These are phyloP conservation scores for Scophthalmus maximus DNA, from an alignment of 2,113 vertebrate genomes.

Conservation along the genomic window DNA sequence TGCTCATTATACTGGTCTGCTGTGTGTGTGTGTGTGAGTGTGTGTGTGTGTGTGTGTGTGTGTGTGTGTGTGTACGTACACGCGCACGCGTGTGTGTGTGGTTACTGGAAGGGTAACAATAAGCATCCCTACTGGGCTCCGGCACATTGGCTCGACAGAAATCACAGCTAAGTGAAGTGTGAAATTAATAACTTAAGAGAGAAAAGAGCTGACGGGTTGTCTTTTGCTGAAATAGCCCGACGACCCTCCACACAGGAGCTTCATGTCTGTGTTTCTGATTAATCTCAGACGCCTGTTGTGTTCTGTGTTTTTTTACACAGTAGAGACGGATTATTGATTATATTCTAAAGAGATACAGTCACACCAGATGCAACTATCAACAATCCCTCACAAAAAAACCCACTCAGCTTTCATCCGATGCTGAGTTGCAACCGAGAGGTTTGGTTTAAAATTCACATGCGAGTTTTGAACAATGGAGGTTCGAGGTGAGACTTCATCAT, in stretches of 20 bases:
- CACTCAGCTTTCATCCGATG: too few relatives aligned
- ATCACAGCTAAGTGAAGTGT: slow-evolving; percentile 46
- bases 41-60: neutral
- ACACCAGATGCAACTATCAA: too few relatives aligned
- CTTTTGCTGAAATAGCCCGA: neutral
- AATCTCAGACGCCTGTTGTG: too few relatives aligned
- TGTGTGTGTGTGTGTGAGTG: neutral
- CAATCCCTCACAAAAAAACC: too few relatives aligned
- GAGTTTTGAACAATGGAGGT: too few relatives aligned
- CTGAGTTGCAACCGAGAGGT: too few relatives aligned
- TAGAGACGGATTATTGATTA: too few relatives aligned
- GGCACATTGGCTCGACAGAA: slow-evolving; percentile 34
- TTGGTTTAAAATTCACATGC: too few relatives aligned
- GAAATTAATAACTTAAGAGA: slow-evolving; percentile 38
- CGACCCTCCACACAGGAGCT: neutral
- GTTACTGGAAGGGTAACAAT: neutral
- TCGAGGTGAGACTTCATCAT: too few relatives aligned
- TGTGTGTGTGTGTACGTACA: neutral
- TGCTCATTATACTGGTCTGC: slow-evolving; percentile 27
- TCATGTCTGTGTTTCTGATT: neutral
- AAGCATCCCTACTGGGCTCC: neutral
- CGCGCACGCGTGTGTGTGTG: neutral
- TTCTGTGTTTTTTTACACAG: too few relatives aligned
- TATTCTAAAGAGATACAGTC: too few relatives aligned
- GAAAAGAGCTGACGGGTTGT: slow-evolving; percentile 29